Percentiles rank a stretch among this genome's conserved stretches.
Evolutionary conservation across 2,797 vertebrate genomes (phyloP).

Genomic region (Protosalanx chinensis): DNA sequence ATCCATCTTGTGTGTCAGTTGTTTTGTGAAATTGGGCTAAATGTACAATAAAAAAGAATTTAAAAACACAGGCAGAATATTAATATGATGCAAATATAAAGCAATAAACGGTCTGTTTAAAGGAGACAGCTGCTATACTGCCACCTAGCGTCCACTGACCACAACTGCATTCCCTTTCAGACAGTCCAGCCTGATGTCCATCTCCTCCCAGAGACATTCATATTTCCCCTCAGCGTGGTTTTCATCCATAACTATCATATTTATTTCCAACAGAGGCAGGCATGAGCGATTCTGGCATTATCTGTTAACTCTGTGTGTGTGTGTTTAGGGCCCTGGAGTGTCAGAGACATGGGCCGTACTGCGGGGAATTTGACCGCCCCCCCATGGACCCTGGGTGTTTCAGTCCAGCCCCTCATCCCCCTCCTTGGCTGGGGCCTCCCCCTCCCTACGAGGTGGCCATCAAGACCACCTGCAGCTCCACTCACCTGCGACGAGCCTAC

Average conservation of each 20-base stretch:
- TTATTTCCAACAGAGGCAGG: too few relatives aligned
- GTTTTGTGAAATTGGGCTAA: too few relatives aligned
- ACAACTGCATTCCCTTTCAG: conserved; percentile 1
- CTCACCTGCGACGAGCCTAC: conserved; percentile 75
- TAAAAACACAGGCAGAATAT: too few relatives aligned
- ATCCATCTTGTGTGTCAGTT: too few relatives aligned
- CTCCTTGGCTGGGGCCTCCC: conserved; percentile 69
- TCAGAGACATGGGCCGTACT: conserved; percentile 57
- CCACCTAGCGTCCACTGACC: conserved; percentile 11
- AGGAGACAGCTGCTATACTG: conserved; percentile 14
- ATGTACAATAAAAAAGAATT: too few relatives aligned
- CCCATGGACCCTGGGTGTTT: conserved; percentile 73
- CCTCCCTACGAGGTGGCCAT: conserved; percentile 80
- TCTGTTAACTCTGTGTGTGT: conserved; percentile 5
- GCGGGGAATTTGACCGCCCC: conserved; percentile 77
- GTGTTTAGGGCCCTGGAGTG: conserved; percentile 66
- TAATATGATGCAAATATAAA: too few relatives aligned
- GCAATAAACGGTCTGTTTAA: too few relatives aligned
- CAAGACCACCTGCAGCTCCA: conserved; percentile 78
- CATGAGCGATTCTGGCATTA: neutral
- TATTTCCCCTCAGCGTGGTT: neutral
- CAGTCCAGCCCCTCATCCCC: conserved; percentile 62
- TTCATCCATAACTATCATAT: too few relatives aligned
- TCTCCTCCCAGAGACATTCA: neutral
- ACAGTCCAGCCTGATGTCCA: neutral